A percentile compares a stretch with the other conserved stretches of the same genome.
phyloP scores from a whole-genome alignment of 2,113 vertebrate genomes.

The Neogobius melanostomus region DNA sequence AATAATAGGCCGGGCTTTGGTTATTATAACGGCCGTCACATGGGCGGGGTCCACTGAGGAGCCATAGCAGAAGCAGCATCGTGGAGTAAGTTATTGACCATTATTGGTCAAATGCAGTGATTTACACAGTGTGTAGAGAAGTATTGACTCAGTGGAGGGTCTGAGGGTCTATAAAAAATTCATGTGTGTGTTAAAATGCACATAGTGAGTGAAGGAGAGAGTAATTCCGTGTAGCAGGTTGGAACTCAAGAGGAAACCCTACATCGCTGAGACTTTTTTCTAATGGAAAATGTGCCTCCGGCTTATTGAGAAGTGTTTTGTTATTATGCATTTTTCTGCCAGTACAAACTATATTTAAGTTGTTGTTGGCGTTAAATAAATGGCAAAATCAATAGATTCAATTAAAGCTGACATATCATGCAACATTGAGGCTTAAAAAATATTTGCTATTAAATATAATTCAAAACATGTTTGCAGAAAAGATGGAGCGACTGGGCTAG shows the following conservation, averaged over 20 bases:
- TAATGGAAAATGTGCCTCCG: background rate
- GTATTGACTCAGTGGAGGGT: conserved; percentile 30
- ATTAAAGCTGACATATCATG: no score
- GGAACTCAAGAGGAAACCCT: conserved; percentile 11
- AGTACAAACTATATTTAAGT: no score
- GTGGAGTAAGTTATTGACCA: conserved; percentile 29
- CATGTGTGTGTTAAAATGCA: conserved; percentile 26
- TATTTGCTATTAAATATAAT: no score
- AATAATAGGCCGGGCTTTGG: conserved; percentile 37
- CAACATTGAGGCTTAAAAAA: no score
- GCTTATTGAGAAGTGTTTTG: background rate
- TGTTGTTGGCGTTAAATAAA: no score
- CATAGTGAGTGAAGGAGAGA: conserved; percentile 15
- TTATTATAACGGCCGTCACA: conserved; percentile 31
- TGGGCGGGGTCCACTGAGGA: conserved; percentile 22
- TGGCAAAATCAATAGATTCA: no score
- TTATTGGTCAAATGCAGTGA: conserved; percentile 39
- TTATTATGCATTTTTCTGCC: background rate
- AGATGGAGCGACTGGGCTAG: no score
- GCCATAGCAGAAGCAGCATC: conserved; percentile 45
- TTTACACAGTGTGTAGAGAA: conserved; percentile 31
- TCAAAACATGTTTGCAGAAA: no score
- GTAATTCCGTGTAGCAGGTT: conserved; percentile 17
- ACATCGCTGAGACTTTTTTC: background rate
- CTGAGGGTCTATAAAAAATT: conserved; percentile 46